Conservation (phyloP, 2,113 vertebrate genomes). For the Ariopsis seemanni region DNA sequence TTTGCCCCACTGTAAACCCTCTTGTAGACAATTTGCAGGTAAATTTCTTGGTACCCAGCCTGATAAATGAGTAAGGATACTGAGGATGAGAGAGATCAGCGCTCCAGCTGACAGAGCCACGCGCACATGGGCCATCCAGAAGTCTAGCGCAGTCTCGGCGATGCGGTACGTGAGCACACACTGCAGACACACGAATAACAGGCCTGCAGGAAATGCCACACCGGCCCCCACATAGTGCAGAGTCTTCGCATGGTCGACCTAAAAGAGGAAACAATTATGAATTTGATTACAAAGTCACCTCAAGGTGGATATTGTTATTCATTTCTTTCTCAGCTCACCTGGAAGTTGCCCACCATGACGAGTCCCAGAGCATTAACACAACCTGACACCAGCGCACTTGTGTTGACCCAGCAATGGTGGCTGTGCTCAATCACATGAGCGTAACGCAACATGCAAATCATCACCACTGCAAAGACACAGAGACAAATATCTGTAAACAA, state of each 20-base stretch:
- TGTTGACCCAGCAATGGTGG: constrained; percentile 86
- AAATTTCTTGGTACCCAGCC: background rate
- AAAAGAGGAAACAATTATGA: background rate
- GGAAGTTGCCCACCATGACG: constrained; percentile 89
- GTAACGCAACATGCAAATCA: constrained; percentile 87
- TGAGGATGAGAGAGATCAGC: constrained; percentile 84
- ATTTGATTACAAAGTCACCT: background rate
- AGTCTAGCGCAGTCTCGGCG: constrained; percentile 79
- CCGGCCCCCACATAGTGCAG: constrained; percentile 87
- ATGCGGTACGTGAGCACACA: constrained; percentile 85
- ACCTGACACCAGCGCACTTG: constrained; percentile 81
- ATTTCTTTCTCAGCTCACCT: constrained; percentile 67
- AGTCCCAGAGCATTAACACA: constrained; percentile 85
- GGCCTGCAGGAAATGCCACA: constrained; percentile 84
- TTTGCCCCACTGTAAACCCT: background rate
- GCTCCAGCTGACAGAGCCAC: constrained; percentile 79
- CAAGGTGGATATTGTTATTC: no score
- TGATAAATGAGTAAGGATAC: constrained; percentile 78
- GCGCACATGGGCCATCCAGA: constrained; percentile 84
- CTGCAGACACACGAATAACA: constrained; percentile 89
- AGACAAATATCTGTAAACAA: background rate
- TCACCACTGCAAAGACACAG: constrained; percentile 74
- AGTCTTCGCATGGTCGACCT: constrained; percentile 89
- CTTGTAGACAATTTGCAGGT: background rate
- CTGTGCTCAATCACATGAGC: constrained; percentile 87